Percentiles rank a stretch among this genome's conserved stretches.
Evolutionary conservation across 35 echinoderm and acorn worm genomes (phyloP).

Genomic region (Stichopus chloronotus): DNA sequence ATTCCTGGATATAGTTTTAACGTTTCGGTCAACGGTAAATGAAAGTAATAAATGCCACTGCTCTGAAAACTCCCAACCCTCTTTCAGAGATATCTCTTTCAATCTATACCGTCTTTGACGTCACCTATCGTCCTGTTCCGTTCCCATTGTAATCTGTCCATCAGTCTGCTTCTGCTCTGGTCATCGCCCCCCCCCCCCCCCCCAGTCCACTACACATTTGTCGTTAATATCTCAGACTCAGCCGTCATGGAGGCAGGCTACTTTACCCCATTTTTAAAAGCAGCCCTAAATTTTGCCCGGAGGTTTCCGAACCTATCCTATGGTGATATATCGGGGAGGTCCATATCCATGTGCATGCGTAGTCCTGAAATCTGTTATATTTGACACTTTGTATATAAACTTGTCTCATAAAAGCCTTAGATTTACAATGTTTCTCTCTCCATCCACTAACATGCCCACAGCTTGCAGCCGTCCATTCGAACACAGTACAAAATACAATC

Average conservation of each 20-base stretch:
- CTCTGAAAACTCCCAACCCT: too few species aligned
- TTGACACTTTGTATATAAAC: constrained; percentile 55
- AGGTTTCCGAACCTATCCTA: neutral
- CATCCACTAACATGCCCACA: too few species aligned
- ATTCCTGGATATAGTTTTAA: too few species aligned
- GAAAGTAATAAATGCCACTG: too few species aligned
- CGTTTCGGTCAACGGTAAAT: too few species aligned
- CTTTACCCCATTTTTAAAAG: neutral
- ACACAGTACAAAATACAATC: neutral
- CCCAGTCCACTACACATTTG: neutral
- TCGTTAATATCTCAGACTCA: neutral
- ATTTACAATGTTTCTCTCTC: constrained; percentile 18
- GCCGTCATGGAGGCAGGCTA: neutral
- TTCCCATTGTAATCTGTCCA: neutral
- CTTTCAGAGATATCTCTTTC: neutral
- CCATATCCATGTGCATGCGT: too few species aligned
- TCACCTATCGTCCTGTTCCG: neutral
- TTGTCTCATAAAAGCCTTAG: constrained; percentile 38
- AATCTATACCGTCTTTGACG: neutral
- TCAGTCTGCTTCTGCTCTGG: neutral
- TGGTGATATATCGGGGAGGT: too few species aligned
- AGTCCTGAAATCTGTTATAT: constrained; percentile 47
- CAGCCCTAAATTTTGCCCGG: too few species aligned
- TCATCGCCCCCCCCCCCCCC: neutral
- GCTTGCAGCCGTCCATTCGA: neutral